phyloP scores from a whole-genome alignment of 1,140 invertebrate species.

The Elymnias hypermnestra region DNA sequence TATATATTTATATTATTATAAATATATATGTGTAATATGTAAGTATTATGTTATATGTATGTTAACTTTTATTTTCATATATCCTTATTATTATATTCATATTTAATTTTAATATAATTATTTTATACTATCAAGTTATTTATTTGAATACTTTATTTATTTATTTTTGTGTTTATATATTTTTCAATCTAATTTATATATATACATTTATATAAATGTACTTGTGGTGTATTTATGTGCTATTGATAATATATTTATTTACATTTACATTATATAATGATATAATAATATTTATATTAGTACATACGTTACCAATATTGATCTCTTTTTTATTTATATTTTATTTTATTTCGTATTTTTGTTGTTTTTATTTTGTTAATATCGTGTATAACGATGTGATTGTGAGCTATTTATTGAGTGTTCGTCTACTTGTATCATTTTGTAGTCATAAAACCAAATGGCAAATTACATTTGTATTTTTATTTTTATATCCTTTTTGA shows the following conservation, averaged over 20 bases:
- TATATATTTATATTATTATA: background rate
- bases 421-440: slow-evolving; percentile 20
- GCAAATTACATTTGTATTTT: slow-evolving; percentile 16
- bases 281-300: background rate
- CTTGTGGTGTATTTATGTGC: slow-evolving; percentile 14
- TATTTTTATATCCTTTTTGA: too few species aligned
- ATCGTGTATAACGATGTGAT: slow-evolving; percentile 30
- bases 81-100: background rate
- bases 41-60: background rate
- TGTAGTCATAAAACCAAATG: slow-evolving; percentile 30
- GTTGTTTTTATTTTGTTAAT: slow-evolving; percentile 7
- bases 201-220: too few species aligned
- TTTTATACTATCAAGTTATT: slow-evolving; percentile 12
- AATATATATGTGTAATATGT: background rate
- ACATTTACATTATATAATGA: slow-evolving; percentile 7
- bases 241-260: slow-evolving; percentile 18
- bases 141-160: slow-evolving; percentile 17
- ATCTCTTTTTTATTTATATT: slow-evolving; percentile 22
- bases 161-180: too few species aligned
- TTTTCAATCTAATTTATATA: too few species aligned
- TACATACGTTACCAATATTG: slow-evolving; percentile 11
- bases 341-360: slow-evolving; percentile 16
- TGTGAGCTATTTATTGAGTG: slow-evolving; percentile 30
- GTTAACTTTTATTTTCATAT: background rate
- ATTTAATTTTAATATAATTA: slow-evolving; percentile 1